Conservation (phyloP, 2,888 invertebrate species). For the Lasioglossum vierecki region DNA sequence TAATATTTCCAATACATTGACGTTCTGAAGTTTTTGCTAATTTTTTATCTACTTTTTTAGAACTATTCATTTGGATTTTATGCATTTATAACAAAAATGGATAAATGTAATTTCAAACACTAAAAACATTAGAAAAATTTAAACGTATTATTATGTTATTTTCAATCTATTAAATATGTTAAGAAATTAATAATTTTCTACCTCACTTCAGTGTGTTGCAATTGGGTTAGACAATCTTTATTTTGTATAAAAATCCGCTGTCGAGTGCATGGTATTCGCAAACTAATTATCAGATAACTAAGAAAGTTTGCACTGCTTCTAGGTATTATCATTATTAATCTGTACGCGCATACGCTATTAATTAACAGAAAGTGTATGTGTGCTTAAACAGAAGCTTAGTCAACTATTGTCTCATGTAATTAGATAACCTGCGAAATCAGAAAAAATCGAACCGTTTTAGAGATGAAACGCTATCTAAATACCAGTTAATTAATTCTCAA, state of each 20-base stretch:
- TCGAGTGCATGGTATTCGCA: neutral
- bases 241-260: no score
- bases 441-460: neutral
- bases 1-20: neutral
- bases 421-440: neutral
- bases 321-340: neutral
- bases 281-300: neutral
- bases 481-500: neutral
- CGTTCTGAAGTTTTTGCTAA: neutral
- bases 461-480: neutral
- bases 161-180: no score
- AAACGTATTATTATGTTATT: no score
- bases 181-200: no score
- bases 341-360: neutral
- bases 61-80: neutral
- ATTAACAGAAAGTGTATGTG: neutral
- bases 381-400: neutral
- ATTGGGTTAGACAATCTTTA: no score
- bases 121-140: no score
- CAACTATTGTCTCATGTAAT: neutral
- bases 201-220: no score
- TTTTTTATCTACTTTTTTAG: neutral
- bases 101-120: no score
- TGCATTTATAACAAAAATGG: no score
- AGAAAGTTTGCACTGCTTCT: neutral